Percentiles rank a stretch among this genome's conserved stretches.
These are phyloP conservation scores for Axea sp. DNA, from an alignment of 2,888 invertebrate genomes.

Conservation along the genomic window DNA sequence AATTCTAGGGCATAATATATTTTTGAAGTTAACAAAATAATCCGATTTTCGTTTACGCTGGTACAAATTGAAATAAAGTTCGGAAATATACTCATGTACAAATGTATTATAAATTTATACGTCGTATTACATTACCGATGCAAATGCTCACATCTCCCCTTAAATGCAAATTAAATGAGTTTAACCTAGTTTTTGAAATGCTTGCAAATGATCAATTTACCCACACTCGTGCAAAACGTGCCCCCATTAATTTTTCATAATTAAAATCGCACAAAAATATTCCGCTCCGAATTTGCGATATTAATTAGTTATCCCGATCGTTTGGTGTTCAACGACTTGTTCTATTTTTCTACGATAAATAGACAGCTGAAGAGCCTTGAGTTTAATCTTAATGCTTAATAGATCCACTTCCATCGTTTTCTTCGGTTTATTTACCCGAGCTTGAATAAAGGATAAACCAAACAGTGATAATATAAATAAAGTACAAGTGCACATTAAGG, in stretches of 20 bases:
- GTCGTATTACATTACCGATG: conserved; percentile 19
- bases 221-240: neutral
- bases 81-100: conserved; percentile 3
- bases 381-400: too few relatives aligned
- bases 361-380: too few relatives aligned
- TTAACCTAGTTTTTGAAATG: conserved; percentile 24
- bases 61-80: conserved; percentile 38
- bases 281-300: neutral
- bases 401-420: too few relatives aligned
- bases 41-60: conserved; percentile 26
- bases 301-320: neutral
- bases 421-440: too few relatives aligned
- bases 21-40: conserved; percentile 31
- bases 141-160: conserved; percentile 25
- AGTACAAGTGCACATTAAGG: too few relatives aligned
- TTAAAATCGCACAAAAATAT: conserved; percentile 7
- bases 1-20: conserved; percentile 21
- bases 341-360: too few relatives aligned
- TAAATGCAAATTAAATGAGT: conserved; percentile 35
- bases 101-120: conserved; percentile 29
- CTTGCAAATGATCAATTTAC: conserved; percentile 16
- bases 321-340: too few relatives aligned
- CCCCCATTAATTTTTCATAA: conserved; percentile 1
- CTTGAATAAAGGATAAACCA: too few relatives aligned
- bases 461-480: too few relatives aligned